Conservation (phyloP, 2,113 vertebrate genomes). For the Azemiops feae region DNA sequence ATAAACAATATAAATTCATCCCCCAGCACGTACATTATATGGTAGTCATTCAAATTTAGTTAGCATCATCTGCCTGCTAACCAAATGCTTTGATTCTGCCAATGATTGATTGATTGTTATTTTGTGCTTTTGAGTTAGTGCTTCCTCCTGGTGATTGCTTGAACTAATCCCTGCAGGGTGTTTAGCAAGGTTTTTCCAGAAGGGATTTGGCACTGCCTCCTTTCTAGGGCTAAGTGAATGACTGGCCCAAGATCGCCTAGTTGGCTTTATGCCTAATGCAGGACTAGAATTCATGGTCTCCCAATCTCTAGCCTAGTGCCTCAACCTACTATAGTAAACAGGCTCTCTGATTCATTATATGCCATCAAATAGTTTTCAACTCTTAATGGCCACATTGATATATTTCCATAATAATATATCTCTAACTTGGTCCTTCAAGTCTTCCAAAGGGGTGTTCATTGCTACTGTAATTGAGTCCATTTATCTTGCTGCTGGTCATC, state of each 20-base stretch:
- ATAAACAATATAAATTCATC: conserved; percentile 25
- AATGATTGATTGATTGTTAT: too few species aligned
- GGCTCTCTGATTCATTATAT: neutral
- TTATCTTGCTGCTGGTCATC: too few species aligned
- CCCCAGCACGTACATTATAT: neutral
- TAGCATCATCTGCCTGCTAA: conserved; percentile 10
- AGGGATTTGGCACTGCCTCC: neutral
- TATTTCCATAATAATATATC: neutral
- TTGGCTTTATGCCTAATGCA: neutral
- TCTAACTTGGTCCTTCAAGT: neutral
- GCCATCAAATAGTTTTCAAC: neutral
- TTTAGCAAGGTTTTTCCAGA: neutral
- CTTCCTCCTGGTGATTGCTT: too few species aligned
- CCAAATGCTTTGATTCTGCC: conserved; percentile 24
- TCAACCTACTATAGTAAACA: neutral
- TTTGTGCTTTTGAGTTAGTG: too few species aligned
- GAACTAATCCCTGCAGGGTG: too few species aligned
- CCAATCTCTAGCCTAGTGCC: neutral
- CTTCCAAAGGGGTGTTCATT: too few species aligned
- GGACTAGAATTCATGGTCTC: neutral
- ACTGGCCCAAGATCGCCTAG: neutral
- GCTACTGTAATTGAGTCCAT: too few species aligned
- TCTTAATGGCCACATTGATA: neutral
- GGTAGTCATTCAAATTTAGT: conserved; percentile 16
- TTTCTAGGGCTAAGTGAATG: neutral